phyloP scores from a whole-genome alignment of 2,888 invertebrate species.

The Geophilus truncorum region DNA sequence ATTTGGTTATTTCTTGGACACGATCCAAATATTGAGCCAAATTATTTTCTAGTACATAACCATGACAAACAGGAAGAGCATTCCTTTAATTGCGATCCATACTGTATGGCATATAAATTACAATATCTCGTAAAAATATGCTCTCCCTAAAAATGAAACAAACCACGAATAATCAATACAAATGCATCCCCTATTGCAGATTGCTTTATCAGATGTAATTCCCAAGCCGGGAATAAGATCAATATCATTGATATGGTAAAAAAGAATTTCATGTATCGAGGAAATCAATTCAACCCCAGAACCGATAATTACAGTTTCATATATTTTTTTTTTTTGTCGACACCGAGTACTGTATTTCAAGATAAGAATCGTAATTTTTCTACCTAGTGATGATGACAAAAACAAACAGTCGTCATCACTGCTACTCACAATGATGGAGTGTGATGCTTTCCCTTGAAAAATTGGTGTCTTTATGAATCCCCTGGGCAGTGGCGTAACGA shows the following conservation, averaged over 20 bases:
- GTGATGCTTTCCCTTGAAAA: no score
- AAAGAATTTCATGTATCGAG: background rate
- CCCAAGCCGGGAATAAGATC: background rate
- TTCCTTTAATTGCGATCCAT: background rate
- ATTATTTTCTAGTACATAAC: background rate
- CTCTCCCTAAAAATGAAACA: background rate
- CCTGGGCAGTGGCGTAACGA: no score
- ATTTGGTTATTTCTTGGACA: background rate
- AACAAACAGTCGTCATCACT: no score
- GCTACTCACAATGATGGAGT: no score
- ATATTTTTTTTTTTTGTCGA: background rate
- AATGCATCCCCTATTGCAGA: background rate
- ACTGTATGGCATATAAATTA: background rate
- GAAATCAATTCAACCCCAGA: background rate
- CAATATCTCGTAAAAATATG: background rate
- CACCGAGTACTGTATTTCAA: background rate
- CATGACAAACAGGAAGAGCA: background rate
- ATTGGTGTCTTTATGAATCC: no score
- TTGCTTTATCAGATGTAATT: background rate
- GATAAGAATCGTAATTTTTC: no score
- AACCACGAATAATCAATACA: background rate
- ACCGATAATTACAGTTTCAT: background rate
- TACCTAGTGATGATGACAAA: no score
- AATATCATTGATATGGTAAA: background rate
- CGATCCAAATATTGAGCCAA: background rate